Base-by-base conservation (phyloP, 2,888 invertebrate species). In the Noctua janthina region DNA sequence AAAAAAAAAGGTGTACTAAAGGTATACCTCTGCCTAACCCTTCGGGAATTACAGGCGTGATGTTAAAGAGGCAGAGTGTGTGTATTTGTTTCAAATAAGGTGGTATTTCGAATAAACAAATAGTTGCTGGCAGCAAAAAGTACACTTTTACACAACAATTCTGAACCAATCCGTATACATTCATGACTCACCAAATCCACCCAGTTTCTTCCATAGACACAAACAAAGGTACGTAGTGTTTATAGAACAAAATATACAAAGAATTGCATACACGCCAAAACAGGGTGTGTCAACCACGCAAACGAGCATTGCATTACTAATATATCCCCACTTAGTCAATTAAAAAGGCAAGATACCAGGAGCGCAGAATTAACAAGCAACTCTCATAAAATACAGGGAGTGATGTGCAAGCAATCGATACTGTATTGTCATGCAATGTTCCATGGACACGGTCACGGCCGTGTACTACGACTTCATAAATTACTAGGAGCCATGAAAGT, bases 391-490 rank as follows among this genome's bases (percentile, higher is more conserved):
- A 79, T 72, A 62, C 74, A 72, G 35, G 67, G 67, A 82, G 77
- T 80, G 71, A 88, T 84, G 80, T 82, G 86, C 80, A 85, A 69
- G 66, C 82, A 82, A 89, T 90, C 88, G 79, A 90, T 90, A 83
- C 29, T 46, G 23, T 82, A 76, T 78, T 85, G 82, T 88, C 89
- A 90, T 88, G 89, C 88, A 84, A 88, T 72, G 81, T 83, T 75
- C 79, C 89, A 89, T 74, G 87, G 88, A 74, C 88, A 74, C 76
- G 88, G 90, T 85, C 90, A 88, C 56, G 89, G 89, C 68, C 89
- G 20, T 77, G 49, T 75, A 69, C 74, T 70, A 80, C 8, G 69
- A 72, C 76, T 59, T 81, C 76, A 74, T 80, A 77, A 76, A 86
- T 79, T 70, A 86, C 86, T 72, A 74, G 75, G 79, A 87, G 89